Evolutionary conservation across 1,140 invertebrate genomes (phyloP), one percentile per base, ranked within the genome.

Genomic region (Drosophila persimilis): DNA sequence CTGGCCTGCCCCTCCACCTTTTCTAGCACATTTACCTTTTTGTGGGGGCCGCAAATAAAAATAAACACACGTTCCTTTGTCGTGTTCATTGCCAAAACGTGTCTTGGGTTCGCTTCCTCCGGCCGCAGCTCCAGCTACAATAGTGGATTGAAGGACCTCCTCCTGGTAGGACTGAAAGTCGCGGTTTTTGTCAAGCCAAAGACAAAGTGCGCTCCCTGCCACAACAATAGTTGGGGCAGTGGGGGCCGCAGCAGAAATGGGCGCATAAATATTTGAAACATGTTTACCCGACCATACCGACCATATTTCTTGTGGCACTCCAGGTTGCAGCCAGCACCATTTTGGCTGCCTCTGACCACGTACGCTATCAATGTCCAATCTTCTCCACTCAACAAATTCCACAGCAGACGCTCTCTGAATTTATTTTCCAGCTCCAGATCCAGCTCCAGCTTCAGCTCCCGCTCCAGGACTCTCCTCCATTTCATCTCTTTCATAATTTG

Each of bases 311-410:
- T 1, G 44, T 45, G 4, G 11, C 29, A 20, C 24, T 26, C 15
- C 13, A 6, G 35, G 35, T 39, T 39, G 35, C 35, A 39, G 35
- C 35, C 35, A 13, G 3, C 11, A 13, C 44, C 35, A 3, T 13
- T 9, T 13, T 13, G 29, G 35, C 8, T 39, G 13, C 39, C 77
- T 77, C 77, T 77, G 78, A 73, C 78, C 78, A 81, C 77, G 73
- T 80, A 73, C 67, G 78, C 77, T 81, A 81, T 81, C 78, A 81
- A 81, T 81, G 78, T 77, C 78, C 78, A 81, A 77, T 81, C 67
- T 81, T 61, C 61, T 35, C 35, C 51, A 47, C 51, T 50, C 71
- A 59, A 66, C 73, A 72, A 64, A 64, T 74, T 58, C 39, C 31
- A 5, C 45, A 58, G 24, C 26, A 54, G 67, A 77, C 58, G 22